Evolutionary conservation across 2,888 invertebrate genomes (phyloP), one percentile per base, ranked within the genome.

Genomic region (Caenorhabditis sulstoni): DNA sequence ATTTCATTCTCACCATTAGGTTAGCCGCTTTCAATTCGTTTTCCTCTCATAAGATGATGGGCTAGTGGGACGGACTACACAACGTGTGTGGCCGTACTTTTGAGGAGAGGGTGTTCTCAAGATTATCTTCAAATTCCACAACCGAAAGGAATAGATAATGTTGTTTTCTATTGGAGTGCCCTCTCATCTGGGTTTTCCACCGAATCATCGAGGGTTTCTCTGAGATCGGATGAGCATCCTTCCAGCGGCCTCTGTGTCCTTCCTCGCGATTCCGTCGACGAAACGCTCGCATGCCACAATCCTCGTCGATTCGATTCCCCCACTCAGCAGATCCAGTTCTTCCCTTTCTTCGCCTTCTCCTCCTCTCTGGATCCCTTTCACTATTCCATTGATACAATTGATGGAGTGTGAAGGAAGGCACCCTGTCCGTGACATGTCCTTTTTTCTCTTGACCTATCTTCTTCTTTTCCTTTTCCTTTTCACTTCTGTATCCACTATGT

Each of bases 341-440:
- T 14, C 41, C 35, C 37, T 20, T 39, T 29, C 20, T 53, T 64
- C 68, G 64, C 41, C 44, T 22, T 62, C 58, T 71, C 74, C 45
- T n/a, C 50, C 59, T 53, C 66, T 61, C 52, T 37, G 29, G 29
- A 29, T 29, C 29, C 29, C 29, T 29, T 29, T 29, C 29, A 3
- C 57, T 50, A 37, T 59, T 62, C 58, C 37, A 47, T 64, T 71
- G 71, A 64, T 62, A 71, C 67, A 74, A 59, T 64, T 73, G 70
- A 70, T 70, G 70, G 61, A 70, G 70, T 70, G 70, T 70, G 70
- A 70, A 70, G 59, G 47, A 18, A n/a, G 59, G 47, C 14, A n/a
- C 18, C 35, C n/a, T 41, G 52, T 68, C 59, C 50, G 41, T 16
- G 44, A 20, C 18, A 7, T 52, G 45, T 65, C 64, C 45, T 45